Percentiles rank a stretch among this genome's conserved stretches.
phyloP scores from a whole-genome alignment of 2,797 vertebrate species.

The Malurus leucopterus region DNA sequence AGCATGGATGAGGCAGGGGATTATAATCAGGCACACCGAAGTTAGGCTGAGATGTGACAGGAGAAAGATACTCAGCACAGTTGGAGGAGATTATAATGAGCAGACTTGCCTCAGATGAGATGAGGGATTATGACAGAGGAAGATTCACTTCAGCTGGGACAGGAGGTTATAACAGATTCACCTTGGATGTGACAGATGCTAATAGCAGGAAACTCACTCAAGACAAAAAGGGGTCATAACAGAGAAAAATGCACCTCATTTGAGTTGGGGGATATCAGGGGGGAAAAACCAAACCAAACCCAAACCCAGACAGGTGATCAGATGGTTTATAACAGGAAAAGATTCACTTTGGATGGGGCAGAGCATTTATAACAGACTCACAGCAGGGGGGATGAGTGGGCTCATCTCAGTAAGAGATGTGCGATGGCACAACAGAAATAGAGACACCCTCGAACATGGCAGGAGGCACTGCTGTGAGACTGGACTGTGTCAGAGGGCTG shows the following conservation, averaged over 20 bases:
- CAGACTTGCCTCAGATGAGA: constrained; percentile 26
- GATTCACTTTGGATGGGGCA: not conserved
- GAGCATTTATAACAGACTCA: not conserved
- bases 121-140: constrained; percentile 54
- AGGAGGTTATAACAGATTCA: constrained; percentile 48
- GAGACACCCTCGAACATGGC: not conserved
- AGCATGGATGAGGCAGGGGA: not conserved
- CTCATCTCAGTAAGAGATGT: not conserved
- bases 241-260: constrained; percentile 17
- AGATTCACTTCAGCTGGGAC: constrained; percentile 52
- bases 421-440: not conserved
- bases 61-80: constrained; percentile 37
- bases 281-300: not conserved
- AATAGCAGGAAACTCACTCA: constrained; percentile 30
- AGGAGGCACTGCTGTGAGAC: not conserved
- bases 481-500: not conserved
- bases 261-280: not conserved
- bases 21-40: constrained; percentile 5
- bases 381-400: not conserved
- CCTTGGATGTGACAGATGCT: constrained; percentile 58
- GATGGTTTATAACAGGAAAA: not conserved
- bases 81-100: constrained; percentile 28
- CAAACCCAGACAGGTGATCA: not conserved
- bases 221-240: constrained; percentile 29
- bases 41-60: constrained; percentile 14